phyloP scores from a whole-genome alignment of 2,113 vertebrate genomes.

The Anhinga anhinga region DNA sequence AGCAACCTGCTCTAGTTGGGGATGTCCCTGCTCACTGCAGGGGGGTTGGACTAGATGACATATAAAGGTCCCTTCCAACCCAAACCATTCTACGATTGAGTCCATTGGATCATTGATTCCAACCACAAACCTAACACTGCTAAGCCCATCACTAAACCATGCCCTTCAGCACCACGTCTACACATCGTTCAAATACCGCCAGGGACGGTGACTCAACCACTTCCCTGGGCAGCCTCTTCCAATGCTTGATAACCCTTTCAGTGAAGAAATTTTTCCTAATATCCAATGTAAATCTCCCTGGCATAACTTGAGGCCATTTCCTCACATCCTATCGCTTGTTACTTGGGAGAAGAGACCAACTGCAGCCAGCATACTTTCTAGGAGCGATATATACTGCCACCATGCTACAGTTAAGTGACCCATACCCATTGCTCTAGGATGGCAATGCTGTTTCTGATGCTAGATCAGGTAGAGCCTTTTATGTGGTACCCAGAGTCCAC shows the following conservation, averaged over 20 bases:
- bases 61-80: neutral
- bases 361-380: neutral
- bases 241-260: neutral
- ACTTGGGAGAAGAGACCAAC: neutral
- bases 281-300: neutral
- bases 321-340: neutral
- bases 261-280: neutral
- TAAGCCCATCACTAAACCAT: neutral
- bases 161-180: neutral
- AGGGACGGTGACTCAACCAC: too few species aligned
- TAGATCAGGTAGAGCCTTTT: neutral
- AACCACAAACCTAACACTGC: neutral
- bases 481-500: neutral
- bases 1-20: neutral
- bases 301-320: fast-evolving
- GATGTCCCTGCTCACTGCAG: neutral
- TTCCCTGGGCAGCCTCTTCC: neutral
- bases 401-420: neutral
- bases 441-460: neutral
- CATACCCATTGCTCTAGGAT: neutral
- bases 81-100: neutral
- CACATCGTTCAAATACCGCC: neutral
- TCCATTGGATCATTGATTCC: neutral
- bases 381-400: neutral
- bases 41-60: neutral